Conservation (phyloP, 1,140 invertebrate genomes). For the Hycleus cichorii region DNA sequence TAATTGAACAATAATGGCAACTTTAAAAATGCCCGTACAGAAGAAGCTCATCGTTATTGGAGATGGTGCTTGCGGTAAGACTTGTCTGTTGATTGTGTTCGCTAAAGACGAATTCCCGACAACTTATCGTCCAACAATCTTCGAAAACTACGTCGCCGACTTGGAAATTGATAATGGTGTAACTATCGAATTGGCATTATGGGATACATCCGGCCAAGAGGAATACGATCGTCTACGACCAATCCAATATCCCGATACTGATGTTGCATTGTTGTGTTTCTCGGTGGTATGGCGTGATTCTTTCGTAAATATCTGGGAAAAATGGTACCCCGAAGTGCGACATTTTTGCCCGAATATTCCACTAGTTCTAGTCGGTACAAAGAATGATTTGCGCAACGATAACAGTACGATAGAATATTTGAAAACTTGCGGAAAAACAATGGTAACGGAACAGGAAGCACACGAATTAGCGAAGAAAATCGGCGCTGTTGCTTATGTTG, state of each 20-base stretch:
- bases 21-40: no score
- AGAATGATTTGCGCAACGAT: slow-evolving; percentile 95
- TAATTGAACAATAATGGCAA: no score
- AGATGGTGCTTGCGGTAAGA: slow-evolving; percentile 98
- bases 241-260: slow-evolving; percentile 94
- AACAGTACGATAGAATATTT: slow-evolving; percentile 93
- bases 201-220: slow-evolving; percentile 99
- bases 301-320: slow-evolving; percentile 95
- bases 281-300: slow-evolving; percentile 96
- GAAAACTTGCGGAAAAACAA: slow-evolving; percentile 98
- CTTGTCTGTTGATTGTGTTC: slow-evolving; percentile 94
- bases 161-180: slow-evolving; percentile 90
- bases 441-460: slow-evolving; percentile 95
- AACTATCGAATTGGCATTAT: slow-evolving; percentile 88
- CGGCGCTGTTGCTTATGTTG: slow-evolving; percentile 96
- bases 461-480: slow-evolving; percentile 99
- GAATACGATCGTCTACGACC: slow-evolving; percentile 96
- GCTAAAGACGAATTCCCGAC: slow-evolving; percentile 98
- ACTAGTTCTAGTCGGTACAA: slow-evolving; percentile 96
- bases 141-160: slow-evolving; percentile 98
- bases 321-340: slow-evolving; percentile 94
- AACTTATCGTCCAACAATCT: slow-evolving; percentile 97
- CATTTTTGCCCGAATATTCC: slow-evolving; percentile 98
- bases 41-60: slow-evolving; percentile 35
- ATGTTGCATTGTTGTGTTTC: slow-evolving; percentile 97